These are phyloP conservation scores for Tipula lateralis DNA, from an alignment of 2,888 invertebrate species.

Conservation along the genomic window DNA sequence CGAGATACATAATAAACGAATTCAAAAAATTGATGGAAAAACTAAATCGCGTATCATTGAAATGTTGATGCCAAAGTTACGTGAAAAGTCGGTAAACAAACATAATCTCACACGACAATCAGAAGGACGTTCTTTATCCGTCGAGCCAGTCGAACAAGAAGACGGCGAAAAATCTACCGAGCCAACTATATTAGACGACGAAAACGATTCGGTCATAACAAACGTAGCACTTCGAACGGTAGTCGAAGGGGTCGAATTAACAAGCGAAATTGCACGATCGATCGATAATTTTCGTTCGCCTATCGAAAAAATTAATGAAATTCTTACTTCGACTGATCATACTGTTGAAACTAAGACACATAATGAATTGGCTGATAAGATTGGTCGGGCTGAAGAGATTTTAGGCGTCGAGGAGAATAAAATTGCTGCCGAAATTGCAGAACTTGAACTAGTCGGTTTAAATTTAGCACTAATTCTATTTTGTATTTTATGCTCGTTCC, in stretches of 20 bases:
- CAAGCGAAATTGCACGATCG: background rate
- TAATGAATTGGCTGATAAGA: constrained; percentile 25
- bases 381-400: background rate
- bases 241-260: background rate
- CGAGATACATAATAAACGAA: background rate
- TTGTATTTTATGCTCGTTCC: background rate
- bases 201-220: background rate
- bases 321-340: background rate
- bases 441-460: background rate
- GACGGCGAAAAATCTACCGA: no score
- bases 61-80: background rate
- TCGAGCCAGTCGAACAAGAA: background rate
- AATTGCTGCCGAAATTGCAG: background rate
- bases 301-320: constrained; percentile 13
- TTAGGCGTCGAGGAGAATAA: background rate
- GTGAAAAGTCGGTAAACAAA: background rate
- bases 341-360: background rate
- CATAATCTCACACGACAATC: background rate
- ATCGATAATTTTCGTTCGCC: constrained; percentile 4
- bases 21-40: background rate
- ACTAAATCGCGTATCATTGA: background rate
- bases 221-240: background rate
- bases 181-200: background rate
- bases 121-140: background rate
- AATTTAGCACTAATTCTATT: background rate